Base-by-base conservation (phyloP, 2,113 vertebrate species). In the Hemicordylus capensis region DNA sequence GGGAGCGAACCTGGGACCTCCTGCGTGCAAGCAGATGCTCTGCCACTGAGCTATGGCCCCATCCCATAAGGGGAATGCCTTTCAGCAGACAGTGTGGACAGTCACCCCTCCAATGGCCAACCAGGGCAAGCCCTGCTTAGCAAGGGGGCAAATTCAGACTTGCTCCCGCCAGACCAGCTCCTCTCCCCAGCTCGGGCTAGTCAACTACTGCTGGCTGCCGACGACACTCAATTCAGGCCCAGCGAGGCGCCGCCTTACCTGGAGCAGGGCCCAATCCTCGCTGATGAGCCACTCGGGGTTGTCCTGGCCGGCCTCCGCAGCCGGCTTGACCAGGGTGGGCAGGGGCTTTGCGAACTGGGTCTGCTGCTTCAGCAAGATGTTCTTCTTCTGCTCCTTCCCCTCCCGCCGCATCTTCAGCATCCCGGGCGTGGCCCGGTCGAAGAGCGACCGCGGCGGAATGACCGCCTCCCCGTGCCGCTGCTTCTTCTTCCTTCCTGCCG, bases 221-320 rank as follows among this genome's bases (percentile, higher is more conserved):
- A 54, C 17, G 51, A 10, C 51, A 54, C 12, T 5, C n/a, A n/a
- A 64, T n/a, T 14, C 63, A n/a, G 20, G 24, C 42, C 44, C 4
- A 12, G 42, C 69, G 37, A 54, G 51, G 51, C 51, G 12, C 51
- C n/a, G 2, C 79, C 90, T 90, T 91, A 98, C 98, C 98, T 98
- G 98, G 80, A 99, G 95, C 89, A 99, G 95, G 70, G 98, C 98
- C 98, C 98, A 99, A 95, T 99, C 98, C 92, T 99, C 98, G 3
- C 98, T 98, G 87, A 99, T 98, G 81, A 99, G 93, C 98, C 98
- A 99, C 92, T 99, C 98, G 0, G 98, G 98, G 90, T 98, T 98
- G 94, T 99, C 98, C 91, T 97, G 97, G 1, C 98, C 96, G 1
- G 96, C 95, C 84, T 99, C 98, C 88, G 97, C 95, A 54, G 97